A percentile compares a stretch with the other conserved stretches of the same genome.
These are phyloP conservation scores for Blastobasis adustella DNA, from an alignment of 2,888 invertebrate species.

Conservation along the genomic window DNA sequence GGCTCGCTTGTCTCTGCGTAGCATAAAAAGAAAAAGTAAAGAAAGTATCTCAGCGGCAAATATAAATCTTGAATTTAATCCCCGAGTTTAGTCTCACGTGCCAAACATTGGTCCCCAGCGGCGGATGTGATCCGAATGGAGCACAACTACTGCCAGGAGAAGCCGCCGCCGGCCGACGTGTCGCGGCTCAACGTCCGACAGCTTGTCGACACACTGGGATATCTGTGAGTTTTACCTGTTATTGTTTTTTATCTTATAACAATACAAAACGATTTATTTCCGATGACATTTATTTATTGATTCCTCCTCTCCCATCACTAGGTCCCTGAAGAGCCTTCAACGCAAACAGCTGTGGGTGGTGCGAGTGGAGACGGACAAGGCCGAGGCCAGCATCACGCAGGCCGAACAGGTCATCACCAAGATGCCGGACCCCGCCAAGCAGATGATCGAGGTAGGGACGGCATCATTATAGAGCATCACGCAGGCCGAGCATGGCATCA, in stretches of 20 bases:
- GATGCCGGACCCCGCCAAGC: constrained; percentile 57
- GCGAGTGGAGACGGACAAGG: constrained; percentile 60
- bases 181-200: constrained; percentile 62
- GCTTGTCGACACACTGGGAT: constrained; percentile 60
- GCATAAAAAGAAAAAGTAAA: background rate
- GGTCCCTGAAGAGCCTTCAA: constrained; percentile 61
- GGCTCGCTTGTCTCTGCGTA: too few species aligned
- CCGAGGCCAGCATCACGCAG: constrained; percentile 62
- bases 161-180: constrained; percentile 29
- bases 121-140: constrained; percentile 50
- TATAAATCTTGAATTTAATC: background rate
- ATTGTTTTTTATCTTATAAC: too few species aligned
- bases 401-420: constrained; percentile 67
- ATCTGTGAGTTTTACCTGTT: constrained; percentile 19
- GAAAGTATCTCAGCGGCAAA: background rate
- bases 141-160: constrained; percentile 56
- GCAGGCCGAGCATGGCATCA: constrained; percentile 64
- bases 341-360: constrained; percentile 67
- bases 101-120: constrained; percentile 27
- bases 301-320: constrained; percentile 14
- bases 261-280: too few species aligned
- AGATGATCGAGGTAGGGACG: constrained; percentile 56
- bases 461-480: constrained; percentile 39
- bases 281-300: too few species aligned
- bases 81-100: background rate